Evolutionary conservation across 2,888 invertebrate genomes (phyloP).

Genomic region (Folsomia manolachei): DNA sequence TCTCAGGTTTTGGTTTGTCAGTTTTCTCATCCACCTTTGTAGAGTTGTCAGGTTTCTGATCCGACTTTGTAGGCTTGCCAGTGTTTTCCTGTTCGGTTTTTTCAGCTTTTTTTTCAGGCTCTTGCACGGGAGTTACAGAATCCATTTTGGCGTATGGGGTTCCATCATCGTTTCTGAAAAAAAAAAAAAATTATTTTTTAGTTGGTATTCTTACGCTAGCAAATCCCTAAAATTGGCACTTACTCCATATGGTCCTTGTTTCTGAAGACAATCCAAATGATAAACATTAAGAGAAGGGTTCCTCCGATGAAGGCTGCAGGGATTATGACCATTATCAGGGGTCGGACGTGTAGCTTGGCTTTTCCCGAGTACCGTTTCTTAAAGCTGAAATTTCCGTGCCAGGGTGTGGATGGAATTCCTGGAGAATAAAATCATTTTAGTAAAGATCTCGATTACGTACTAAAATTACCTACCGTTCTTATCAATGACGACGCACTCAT

Average conservation of each 20-base stretch:
- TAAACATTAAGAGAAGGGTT: conserved; percentile 3
- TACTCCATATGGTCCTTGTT: not conserved
- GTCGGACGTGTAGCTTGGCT: conserved; percentile 19
- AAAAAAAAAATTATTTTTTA: not conserved
- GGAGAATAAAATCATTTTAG: not conserved
- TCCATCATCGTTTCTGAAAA: conserved; percentile 30
- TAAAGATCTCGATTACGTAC: not conserved
- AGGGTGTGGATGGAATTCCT: not conserved
- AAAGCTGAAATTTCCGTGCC: not conserved
- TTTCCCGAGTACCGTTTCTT: conserved; percentile 16
- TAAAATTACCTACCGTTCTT: conserved; percentile 17
- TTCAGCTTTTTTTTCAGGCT: too few relatives aligned
- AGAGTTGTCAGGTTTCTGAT: too few relatives aligned
- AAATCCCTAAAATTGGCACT: not conserved
- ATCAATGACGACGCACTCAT: conserved; percentile 29
- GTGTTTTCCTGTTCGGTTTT: too few relatives aligned
- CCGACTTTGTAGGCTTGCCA: too few relatives aligned
- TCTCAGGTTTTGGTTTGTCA: too few relatives aligned
- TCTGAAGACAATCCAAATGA: not conserved
- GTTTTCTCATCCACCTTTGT: too few relatives aligned
- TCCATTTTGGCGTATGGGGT: conserved; percentile 28
- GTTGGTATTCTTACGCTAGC: not conserved
- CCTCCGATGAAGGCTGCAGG: not conserved
- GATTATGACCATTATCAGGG: not conserved
- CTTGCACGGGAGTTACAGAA: conserved; percentile 7